Percentiles rank a stretch among this genome's conserved stretches.
Conservation (phyloP, 2,797 vertebrate species). For the Sebastes iracundus region DNA sequence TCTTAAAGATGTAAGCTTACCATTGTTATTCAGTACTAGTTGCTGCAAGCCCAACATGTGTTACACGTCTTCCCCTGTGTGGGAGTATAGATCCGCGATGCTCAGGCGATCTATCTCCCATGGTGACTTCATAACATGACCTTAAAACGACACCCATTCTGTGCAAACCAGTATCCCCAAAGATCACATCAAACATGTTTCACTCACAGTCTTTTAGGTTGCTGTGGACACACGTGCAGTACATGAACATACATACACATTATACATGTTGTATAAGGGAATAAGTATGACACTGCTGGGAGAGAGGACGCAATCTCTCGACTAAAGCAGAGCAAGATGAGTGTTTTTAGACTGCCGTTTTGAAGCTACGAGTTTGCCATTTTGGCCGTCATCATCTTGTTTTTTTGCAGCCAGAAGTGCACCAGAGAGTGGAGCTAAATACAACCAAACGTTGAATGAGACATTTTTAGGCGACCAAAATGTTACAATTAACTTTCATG, state of each 20-base stretch:
- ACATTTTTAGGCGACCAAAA: no score
- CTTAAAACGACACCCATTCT: constrained; percentile 31
- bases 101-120: constrained; percentile 38
- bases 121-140: constrained; percentile 34
- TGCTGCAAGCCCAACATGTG: constrained; percentile 3
- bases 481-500: no score
- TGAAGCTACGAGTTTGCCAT: no score
- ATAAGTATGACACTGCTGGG: background rate
- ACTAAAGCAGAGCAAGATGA: background rate
- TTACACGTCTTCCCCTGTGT: constrained; percentile 27
- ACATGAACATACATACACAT: background rate
- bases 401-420: no score
- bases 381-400: no score
- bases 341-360: background rate
- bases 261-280: background rate
- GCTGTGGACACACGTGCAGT: background rate
- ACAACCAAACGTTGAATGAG: no score
- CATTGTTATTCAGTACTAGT: constrained; percentile 52
- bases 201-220: background rate
- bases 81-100: constrained; percentile 26
- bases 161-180: constrained; percentile 23
- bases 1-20: constrained; percentile 37
- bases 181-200: constrained; percentile 24
- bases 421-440: no score
- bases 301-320: background rate